Evolutionary conservation across 2,888 invertebrate species (phyloP).

Genomic region (Fabriciana adippe): DNA sequence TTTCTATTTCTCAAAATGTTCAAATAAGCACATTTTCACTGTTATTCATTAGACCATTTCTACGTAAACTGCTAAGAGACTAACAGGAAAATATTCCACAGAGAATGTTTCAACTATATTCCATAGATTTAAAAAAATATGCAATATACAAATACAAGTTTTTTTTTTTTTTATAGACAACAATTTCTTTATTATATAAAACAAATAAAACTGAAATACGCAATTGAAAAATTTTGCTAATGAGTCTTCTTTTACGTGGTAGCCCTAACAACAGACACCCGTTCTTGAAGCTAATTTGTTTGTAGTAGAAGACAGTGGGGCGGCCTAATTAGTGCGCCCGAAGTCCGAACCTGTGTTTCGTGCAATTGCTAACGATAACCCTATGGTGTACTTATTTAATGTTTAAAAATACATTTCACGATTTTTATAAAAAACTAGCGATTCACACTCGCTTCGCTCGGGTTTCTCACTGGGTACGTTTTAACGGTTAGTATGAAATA

Average conservation of each 20-base stretch:
- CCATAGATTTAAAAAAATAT: too few species aligned
- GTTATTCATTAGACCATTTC: too few species aligned
- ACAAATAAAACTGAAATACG: background rate
- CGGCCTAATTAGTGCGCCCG: constrained; percentile 66
- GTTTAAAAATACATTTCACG: constrained; percentile 1
- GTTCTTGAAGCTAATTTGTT: constrained; percentile 70
- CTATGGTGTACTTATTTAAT: constrained; percentile 16
- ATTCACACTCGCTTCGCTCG: too few species aligned
- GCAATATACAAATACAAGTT: too few species aligned
- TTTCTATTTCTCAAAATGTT: too few species aligned
- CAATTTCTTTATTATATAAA: background rate
- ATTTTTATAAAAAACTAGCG: background rate
- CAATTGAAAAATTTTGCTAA: background rate
- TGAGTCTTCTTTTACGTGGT: constrained; percentile 39
- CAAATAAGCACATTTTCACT: too few species aligned
- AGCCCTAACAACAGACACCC: constrained; percentile 58
- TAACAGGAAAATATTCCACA: too few species aligned
- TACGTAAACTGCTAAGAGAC: too few species aligned
- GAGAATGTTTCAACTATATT: too few species aligned
- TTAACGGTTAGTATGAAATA: too few species aligned
- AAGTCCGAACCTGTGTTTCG: constrained; percentile 51
- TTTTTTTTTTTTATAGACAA: too few species aligned
- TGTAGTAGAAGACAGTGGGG: constrained; percentile 57
- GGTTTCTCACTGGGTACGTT: too few species aligned
- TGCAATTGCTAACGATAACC: constrained; percentile 54